Base-by-base conservation (phyloP, 1,140 invertebrate species). In the Cephus cinctus region DNA sequence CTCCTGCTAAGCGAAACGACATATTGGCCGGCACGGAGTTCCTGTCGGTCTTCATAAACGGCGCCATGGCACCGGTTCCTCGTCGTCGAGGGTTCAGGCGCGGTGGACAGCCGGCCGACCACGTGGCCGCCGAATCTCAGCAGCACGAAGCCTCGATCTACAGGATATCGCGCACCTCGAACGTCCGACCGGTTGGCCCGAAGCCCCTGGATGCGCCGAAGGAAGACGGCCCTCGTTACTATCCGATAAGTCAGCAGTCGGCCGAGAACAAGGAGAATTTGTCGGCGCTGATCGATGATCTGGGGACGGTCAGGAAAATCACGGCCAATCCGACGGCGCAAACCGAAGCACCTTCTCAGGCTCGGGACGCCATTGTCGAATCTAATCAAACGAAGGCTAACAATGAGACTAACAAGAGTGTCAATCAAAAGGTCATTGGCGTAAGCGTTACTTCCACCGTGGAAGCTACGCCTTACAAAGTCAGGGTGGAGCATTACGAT, bases 21-120 rank as follows among this genome's bases (percentile, higher is more conserved):
- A 71, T 81, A 30, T 59, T 82, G 11, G 77, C 79, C 19, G 80
- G 81, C 36, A 76, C 76, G 2, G 80, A 82, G 52, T 83, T 83
- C 50, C 71, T 82, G 0, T 80, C 78, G 4, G 74, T 83, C 0
- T 77, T 82, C 42, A 79, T 83, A 56, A 75, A 77, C 58, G 69
- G 70, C 43, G 62, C 74, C 42, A 75, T 76, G 73, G 63, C 64
- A 47, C 57, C 70, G 36, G 42, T 66, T 35, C 65, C 65, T 19
- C 54, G 69, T 48, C 69, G 76, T 49, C 66, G 69, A 31, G 57
- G 71, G 35, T 63, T 71, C 47, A 54, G 69, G 50, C 62, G 65
- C 15, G 49, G 55, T 20, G 47, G 54, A 38, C 48, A 6, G 40
- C 25, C 23, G 32, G 45, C 48, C 27, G 69, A 78, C 56, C 73